These are phyloP conservation scores for Hyphantria cunea DNA, from an alignment of 1,140 invertebrate species.

Conservation along the genomic window DNA sequence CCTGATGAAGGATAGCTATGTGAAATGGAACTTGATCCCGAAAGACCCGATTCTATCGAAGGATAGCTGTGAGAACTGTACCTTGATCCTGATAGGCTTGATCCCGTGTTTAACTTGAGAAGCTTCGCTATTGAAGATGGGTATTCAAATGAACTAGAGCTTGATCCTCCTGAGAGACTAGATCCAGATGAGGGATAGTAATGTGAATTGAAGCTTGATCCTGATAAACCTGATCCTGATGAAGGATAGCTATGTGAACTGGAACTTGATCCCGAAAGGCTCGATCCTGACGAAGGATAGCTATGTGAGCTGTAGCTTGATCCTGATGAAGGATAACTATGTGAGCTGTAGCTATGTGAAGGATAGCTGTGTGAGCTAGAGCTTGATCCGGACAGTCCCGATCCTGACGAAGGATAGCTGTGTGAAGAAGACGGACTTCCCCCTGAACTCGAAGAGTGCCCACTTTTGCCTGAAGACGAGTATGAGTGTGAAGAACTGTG, in stretches of 20 bases:
- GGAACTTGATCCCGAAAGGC: slow-evolving; percentile 15
- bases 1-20: slow-evolving; percentile 28
- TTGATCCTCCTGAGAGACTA: slow-evolving; percentile 43
- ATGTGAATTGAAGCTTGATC: slow-evolving; percentile 27
- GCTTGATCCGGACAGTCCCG: slow-evolving; percentile 2
- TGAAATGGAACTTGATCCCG: slow-evolving; percentile 10
- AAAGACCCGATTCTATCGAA: slow-evolving; percentile 13
- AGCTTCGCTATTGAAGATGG: no score
- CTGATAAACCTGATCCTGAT: slow-evolving; percentile 26
- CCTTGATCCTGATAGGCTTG: slow-evolving; percentile 28
- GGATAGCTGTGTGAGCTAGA: background rate
- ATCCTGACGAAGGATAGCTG: background rate
- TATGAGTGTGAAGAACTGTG: no score
- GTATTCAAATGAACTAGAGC: no score
- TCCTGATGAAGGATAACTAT: slow-evolving; percentile 31
- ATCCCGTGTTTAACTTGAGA: no score
- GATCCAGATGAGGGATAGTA: slow-evolving; percentile 42
- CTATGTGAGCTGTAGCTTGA: slow-evolving; percentile 22
- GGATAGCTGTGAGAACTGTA: slow-evolving; percentile 32
- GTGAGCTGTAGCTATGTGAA: slow-evolving; percentile 12
- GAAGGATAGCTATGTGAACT: slow-evolving; percentile 28
- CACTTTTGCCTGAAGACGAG: slow-evolving; percentile 20
- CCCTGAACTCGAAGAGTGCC: background rate
- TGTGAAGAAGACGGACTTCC: background rate
- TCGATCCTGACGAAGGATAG: slow-evolving; percentile 27